These are phyloP conservation scores for Chiridota heheva DNA, from an alignment of 35 echinoderm and acorn worm species.

Conservation along the genomic window DNA sequence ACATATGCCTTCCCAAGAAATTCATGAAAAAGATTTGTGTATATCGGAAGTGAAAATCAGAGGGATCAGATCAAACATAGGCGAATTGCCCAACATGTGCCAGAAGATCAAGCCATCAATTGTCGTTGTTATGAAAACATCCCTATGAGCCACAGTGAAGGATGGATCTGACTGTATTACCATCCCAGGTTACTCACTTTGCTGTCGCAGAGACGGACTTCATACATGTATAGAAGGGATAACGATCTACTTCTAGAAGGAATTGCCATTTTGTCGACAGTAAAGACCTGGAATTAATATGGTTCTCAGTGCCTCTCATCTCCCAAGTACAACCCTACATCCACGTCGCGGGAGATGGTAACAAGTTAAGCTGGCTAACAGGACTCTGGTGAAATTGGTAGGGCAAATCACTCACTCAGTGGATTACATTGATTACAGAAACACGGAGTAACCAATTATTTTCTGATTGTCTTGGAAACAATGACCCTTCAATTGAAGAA, in stretches of 20 bases:
- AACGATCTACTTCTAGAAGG: constrained; percentile 55
- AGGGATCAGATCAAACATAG: constrained; percentile 49
- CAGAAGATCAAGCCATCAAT: constrained; percentile 35
- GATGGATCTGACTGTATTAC: constrained; percentile 66
- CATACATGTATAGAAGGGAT: constrained; percentile 33
- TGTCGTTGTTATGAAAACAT: constrained; percentile 62
- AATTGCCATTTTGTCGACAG: constrained; percentile 45
- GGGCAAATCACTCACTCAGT: too few relatives aligned
- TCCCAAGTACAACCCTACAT: too few relatives aligned
- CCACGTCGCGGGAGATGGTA: too few relatives aligned
- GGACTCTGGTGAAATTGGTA: too few relatives aligned
- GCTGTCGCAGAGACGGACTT: constrained; percentile 62
- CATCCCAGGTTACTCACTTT: constrained; percentile 53
- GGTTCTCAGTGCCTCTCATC: constrained; percentile 46
- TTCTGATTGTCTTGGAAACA: too few relatives aligned
- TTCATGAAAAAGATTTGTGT: constrained; percentile 43
- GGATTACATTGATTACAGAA: too few relatives aligned
- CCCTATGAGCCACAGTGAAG: constrained; percentile 37
- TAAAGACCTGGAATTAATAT: constrained; percentile 42
- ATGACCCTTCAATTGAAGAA: too few relatives aligned
- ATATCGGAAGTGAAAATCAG: constrained; percentile 67
- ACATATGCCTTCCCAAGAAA: constrained; percentile 38
- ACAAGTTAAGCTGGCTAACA: too few relatives aligned
- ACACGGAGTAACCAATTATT: too few relatives aligned
- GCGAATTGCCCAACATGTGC: constrained; percentile 53